Percentiles rank a stretch among this genome's conserved stretches.
These are phyloP conservation scores for Ophthalmolycus amberensis DNA, from an alignment of 2,113 vertebrate species.

Conservation along the genomic window DNA sequence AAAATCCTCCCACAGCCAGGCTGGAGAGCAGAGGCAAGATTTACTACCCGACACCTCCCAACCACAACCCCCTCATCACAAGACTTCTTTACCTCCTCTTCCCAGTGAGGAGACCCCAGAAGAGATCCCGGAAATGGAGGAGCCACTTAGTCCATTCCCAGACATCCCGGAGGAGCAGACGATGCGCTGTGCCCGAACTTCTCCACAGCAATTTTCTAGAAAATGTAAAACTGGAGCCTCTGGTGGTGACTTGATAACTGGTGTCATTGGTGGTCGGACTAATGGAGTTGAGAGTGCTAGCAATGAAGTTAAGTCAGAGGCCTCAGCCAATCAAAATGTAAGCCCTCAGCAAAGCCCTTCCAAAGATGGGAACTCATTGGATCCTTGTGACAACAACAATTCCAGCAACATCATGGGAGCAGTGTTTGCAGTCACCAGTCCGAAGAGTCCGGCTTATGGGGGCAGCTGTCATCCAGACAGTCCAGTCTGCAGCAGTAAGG, in stretches of 20 bases:
- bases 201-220: constrained; percentile 60
- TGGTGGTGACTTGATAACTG: neutral
- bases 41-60: constrained; percentile 56
- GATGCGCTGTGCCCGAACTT: constrained; percentile 79
- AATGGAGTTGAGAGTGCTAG: neutral
- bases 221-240: constrained; percentile 15
- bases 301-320: neutral
- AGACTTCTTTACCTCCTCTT: neutral
- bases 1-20: constrained; percentile 71
- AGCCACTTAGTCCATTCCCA: constrained; percentile 63
- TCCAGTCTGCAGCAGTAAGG: constrained; percentile 13
- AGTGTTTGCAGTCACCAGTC: neutral
- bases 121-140: constrained; percentile 31
- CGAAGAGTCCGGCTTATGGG: neutral
- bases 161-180: constrained; percentile 78
- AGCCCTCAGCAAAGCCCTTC: neutral
- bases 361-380: neutral
- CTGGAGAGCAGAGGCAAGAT: constrained; percentile 79
- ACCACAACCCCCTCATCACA: constrained; percentile 19
- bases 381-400: neutral
- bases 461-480: neutral
- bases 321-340: neutral
- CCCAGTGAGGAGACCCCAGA: constrained; percentile 56
- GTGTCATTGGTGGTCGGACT: neutral
- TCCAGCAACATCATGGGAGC: neutral